Evolutionary conservation across 1,140 invertebrate species (phyloP).

Genomic region (Lasioglossum albipes): DNA sequence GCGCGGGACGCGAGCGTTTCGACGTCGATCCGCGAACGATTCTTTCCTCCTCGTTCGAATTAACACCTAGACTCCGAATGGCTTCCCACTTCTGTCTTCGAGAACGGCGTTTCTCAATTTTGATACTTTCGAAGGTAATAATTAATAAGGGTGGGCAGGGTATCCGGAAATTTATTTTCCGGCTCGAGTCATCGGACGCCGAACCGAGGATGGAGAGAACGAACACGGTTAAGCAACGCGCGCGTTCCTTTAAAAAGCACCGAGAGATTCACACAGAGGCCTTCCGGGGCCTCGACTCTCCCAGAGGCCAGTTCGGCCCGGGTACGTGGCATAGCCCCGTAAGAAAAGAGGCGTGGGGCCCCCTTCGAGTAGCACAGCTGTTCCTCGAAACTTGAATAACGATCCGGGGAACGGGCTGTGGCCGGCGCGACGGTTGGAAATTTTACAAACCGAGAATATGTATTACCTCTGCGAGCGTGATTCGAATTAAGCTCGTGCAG

Average conservation of each 20-base stretch:
- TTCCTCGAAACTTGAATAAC: slow-evolving; percentile 63
- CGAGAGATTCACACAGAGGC: slow-evolving; percentile 29
- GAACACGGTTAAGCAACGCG: slow-evolving; percentile 1
- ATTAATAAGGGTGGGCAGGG: too few species aligned
- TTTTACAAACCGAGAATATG: slow-evolving; percentile 47
- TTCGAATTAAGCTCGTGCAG: slow-evolving; percentile 16
- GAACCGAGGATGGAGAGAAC: too few species aligned
- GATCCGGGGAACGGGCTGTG: slow-evolving; percentile 39
- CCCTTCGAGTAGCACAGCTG: slow-evolving; percentile 58
- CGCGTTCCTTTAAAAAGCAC: slow-evolving; percentile 37
- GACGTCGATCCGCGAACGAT: not conserved
- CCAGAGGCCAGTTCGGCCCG: slow-evolving; percentile 33
- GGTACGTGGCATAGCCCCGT: slow-evolving; percentile 41
- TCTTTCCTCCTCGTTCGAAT: not conserved
- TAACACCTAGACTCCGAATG: too few species aligned
- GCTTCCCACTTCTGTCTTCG: too few species aligned
- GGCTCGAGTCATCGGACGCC: too few species aligned
- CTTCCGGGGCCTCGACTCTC: slow-evolving; percentile 24
- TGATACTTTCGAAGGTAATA: too few species aligned
- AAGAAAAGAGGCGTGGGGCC: slow-evolving; percentile 58
- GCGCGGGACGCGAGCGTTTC: not conserved
- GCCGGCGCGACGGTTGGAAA: slow-evolving; percentile 39
- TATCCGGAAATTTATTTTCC: too few species aligned
- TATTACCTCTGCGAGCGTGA: slow-evolving; percentile 13
- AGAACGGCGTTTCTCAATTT: too few species aligned